These are phyloP conservation scores for Idaea straminata DNA, from an alignment of 2,888 invertebrate species.

Conservation along the genomic window DNA sequence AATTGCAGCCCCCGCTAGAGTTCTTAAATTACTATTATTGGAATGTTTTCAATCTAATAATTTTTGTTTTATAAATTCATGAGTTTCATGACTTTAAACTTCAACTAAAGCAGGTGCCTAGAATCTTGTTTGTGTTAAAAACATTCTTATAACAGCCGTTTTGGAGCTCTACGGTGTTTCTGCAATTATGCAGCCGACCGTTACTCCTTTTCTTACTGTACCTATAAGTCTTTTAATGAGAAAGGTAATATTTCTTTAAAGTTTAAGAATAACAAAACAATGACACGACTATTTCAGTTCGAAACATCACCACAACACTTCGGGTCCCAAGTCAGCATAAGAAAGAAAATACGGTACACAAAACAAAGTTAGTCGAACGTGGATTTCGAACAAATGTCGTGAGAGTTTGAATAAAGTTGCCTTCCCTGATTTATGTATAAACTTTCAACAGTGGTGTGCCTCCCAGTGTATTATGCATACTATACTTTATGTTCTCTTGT, in stretches of 20 bases:
- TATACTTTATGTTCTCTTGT: neutral
- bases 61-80: no score
- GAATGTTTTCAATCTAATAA: no score
- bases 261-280: neutral
- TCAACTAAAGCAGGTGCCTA: no score
- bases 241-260: neutral
- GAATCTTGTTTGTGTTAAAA: no score
- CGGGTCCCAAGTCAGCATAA: neutral
- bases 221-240: neutral
- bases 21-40: no score
- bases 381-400: slow-evolving; percentile 74
- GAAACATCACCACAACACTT: slow-evolving; percentile 1
- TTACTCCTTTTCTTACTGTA: no score
- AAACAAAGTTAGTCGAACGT: slow-evolving; percentile 66
- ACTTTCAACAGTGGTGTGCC: slow-evolving; percentile 65
- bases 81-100: no score
- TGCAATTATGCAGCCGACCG: no score
- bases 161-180: no score
- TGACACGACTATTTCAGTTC: slow-evolving; percentile 1
- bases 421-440: slow-evolving; percentile 73
- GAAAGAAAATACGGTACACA: slow-evolving; percentile 25
- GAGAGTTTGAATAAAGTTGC: slow-evolving; percentile 78
- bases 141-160: no score
- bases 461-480: slow-evolving; percentile 35
- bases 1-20: no score